Base-by-base conservation (phyloP, 2,113 vertebrate species). In the Proterorhinus semilunaris region DNA sequence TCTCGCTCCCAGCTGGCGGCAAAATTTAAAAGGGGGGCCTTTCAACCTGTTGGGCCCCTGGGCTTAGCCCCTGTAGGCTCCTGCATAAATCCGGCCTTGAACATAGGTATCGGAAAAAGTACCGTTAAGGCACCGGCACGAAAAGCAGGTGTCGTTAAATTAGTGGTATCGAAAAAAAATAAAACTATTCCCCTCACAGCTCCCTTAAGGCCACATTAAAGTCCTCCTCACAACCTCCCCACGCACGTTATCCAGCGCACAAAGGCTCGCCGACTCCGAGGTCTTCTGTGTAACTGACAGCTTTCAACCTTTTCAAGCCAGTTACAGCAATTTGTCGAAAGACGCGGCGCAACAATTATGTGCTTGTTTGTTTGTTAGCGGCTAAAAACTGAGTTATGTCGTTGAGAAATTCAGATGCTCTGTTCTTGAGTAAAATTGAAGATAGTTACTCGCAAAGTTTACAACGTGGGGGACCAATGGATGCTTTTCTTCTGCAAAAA, bases 211-310 rank as follows among this genome's bases (percentile, higher is more conserved):
- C 62, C 21, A 57, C 54, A 57, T 57, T 57, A 11, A 36, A 44
- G 42, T 13, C 42, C 8, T 7, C 8, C 15, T 9, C 8, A 45
- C 58, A 45, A 45, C 16, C 58, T 16, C 58, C 58, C 7, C 73
- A 43, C 53, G 54, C 54, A 72, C 61, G 76, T 81, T 79, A 77
- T 64, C 68, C 49, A 50, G 72, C 6, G 50, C 70, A 76, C 9
- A 71, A 76, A 69, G 64, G 36, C 15, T 27, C 0, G 0, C 10
- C n/a, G 57, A 54, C 50, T 49, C 12, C 11, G 61, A 42, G 59
- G 53, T 16, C 42, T 43, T 8, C n/a, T 21, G 54, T 53, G 44
- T 4, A 15, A 64, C 44, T 45, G 55, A 43, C 55, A 58, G 73
- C 45, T 62, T 9, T 48, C 15, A 5, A n/a, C 3, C 21, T 21